These are phyloP conservation scores for Oxystoma pomonae DNA, from an alignment of 2,888 invertebrate species.

Conservation along the genomic window DNA sequence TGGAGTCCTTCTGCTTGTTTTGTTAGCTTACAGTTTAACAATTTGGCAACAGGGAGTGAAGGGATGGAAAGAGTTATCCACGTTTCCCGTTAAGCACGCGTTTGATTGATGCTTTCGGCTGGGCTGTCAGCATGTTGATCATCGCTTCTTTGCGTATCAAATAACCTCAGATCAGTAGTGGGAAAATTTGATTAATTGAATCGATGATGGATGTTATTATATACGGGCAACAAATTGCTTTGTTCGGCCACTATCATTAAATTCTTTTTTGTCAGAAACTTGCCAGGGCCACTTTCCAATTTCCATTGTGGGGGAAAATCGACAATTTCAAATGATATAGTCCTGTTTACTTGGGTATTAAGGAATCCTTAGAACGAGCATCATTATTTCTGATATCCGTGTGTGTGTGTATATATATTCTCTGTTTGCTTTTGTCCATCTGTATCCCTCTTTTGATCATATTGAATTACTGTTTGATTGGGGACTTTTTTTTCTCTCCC, in stretches of 20 bases:
- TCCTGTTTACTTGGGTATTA: too few relatives aligned
- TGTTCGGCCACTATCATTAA: background rate
- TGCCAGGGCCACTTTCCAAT: too few relatives aligned
- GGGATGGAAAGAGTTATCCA: background rate
- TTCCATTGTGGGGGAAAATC: too few relatives aligned
- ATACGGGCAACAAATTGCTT: background rate
- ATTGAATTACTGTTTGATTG: constrained; percentile 47
- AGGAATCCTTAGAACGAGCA: constrained; percentile 22
- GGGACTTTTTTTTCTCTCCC: constrained; percentile 25
- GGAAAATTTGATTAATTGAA: constrained; percentile 24
- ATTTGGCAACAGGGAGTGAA: background rate
- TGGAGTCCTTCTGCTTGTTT: too few relatives aligned
- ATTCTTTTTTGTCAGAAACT: too few relatives aligned
- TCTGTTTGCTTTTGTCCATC: constrained; percentile 38
- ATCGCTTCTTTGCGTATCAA: constrained; percentile 25
- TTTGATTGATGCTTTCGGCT: constrained; percentile 22
- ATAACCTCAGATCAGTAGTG: constrained; percentile 18
- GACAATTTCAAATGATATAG: too few relatives aligned
- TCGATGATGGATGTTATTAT: background rate
- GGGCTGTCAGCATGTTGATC: constrained; percentile 21
- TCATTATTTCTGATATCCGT: constrained; percentile 45
- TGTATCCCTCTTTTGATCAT: constrained; percentile 27
- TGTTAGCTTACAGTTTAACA: background rate
- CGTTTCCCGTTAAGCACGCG: constrained; percentile 12
- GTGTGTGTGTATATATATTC: too few relatives aligned